Percentiles rank a stretch among this genome's conserved stretches.
Conservation (phyloP, 2,888 invertebrate species). For the Athalia cordata region DNA sequence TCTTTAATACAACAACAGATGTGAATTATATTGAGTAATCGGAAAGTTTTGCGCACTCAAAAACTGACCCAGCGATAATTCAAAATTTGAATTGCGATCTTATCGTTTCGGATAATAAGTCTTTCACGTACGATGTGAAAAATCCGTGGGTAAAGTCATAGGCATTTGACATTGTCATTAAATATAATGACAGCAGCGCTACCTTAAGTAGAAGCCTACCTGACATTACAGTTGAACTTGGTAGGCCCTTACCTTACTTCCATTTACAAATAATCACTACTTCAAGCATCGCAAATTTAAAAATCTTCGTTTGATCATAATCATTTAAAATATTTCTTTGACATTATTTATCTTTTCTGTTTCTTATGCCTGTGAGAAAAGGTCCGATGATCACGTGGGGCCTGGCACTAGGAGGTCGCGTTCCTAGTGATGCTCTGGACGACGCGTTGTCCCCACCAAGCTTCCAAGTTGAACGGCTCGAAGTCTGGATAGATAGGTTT, state of each 20-base stretch:
- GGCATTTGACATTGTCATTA: too few species aligned
- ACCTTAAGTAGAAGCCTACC: too few species aligned
- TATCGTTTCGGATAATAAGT: background rate
- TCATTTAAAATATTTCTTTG: constrained; percentile 46
- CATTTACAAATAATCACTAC: background rate
- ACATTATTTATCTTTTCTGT: constrained; percentile 65
- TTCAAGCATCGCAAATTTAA: constrained; percentile 3
- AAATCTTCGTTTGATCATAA: constrained; percentile 11
- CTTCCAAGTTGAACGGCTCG: constrained; percentile 86
- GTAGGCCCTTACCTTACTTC: background rate
- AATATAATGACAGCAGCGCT: too few species aligned
- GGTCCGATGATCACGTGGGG: constrained; percentile 65
- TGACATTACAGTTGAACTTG: too few species aligned
- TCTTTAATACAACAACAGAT: background rate
- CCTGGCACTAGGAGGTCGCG: constrained; percentile 71
- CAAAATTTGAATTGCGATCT: constrained; percentile 5
- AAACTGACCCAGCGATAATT: constrained; percentile 25
- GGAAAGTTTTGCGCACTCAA: background rate
- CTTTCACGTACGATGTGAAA: background rate
- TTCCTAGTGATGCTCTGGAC: constrained; percentile 79
- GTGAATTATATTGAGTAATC: background rate
- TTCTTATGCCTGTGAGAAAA: constrained; percentile 70
- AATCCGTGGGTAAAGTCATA: background rate
- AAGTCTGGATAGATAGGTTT: constrained; percentile 76
- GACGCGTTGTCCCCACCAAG: constrained; percentile 84